These are phyloP conservation scores for Notechis scutatus DNA, from an alignment of 2,113 vertebrate genomes.

Conservation along the genomic window DNA sequence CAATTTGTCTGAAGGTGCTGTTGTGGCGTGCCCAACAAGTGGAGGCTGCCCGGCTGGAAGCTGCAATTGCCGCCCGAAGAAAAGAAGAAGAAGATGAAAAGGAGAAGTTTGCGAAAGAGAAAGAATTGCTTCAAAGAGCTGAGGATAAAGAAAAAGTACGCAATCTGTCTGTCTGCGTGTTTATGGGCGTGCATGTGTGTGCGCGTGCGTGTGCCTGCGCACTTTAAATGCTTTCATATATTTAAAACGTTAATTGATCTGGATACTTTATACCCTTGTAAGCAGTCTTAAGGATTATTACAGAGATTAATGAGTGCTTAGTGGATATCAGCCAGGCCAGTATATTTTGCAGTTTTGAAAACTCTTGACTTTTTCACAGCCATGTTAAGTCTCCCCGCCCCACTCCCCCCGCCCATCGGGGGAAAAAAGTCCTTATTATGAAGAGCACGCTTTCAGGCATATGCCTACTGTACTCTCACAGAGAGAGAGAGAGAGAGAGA, in stretches of 20 bases:
- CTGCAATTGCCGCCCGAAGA: conserved; percentile 75
- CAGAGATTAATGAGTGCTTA: neutral
- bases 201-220: too few relatives aligned
- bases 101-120: conserved; percentile 74
- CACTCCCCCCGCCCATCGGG: too few relatives aligned
- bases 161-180: neutral
- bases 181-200: neutral
- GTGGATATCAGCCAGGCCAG: neutral
- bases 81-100: conserved; percentile 75
- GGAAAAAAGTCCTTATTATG: neutral
- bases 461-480: accelerated
- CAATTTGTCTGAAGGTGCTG: conserved; percentile 70
- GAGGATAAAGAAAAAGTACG: conserved; percentile 78
- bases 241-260: conserved; percentile 12
- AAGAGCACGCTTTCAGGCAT: neutral
- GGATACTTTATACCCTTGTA: neutral
- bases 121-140: conserved; percentile 70
- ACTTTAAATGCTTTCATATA: conserved; percentile 1
- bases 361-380: neutral
- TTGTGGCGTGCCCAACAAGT: conserved; percentile 84
- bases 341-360: neutral
- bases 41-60: conserved; percentile 81
- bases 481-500: neutral
- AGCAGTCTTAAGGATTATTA: neutral
- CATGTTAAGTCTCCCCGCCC: accelerated